These are phyloP conservation scores for Tenthredo amoena DNA, from an alignment of 2,888 invertebrate species.

Conservation along the genomic window DNA sequence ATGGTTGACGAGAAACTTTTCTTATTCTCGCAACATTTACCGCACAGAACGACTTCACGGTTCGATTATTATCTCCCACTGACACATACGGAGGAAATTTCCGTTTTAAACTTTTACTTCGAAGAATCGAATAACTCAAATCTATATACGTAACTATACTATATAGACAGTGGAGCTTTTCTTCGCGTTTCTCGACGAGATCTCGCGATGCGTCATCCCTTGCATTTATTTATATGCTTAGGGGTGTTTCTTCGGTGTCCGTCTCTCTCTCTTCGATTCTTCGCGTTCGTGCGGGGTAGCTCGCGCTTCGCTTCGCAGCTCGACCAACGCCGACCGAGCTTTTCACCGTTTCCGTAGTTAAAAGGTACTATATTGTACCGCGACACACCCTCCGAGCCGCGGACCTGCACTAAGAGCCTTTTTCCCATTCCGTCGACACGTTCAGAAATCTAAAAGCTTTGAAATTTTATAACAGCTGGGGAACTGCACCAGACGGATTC, in stretches of 20 bases:
- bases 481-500: not conserved
- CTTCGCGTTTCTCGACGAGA: not conserved
- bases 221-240: not conserved
- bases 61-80: constrained; percentile 4
- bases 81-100: not conserved
- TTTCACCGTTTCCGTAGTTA: constrained; percentile 60
- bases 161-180: not conserved
- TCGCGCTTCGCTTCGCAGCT: not conserved
- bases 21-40: constrained; percentile 21
- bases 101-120: not conserved
- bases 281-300: constrained; percentile 23
- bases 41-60: constrained; percentile 18
- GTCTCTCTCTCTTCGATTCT: constrained; percentile 8
- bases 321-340: constrained; percentile 48
- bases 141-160: not conserved
- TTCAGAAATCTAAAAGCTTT: constrained; percentile 61
- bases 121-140: constrained; percentile 21
- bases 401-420: constrained; percentile 70
- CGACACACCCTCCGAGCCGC: constrained; percentile 69
- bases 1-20: constrained; percentile 40
- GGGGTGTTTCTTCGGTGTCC: not conserved
- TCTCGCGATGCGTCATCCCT: not conserved
- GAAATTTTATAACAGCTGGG: constrained; percentile 41
- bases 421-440: constrained; percentile 58
- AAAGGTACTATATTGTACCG: constrained; percentile 69